These are phyloP conservation scores for Eristalis arbustorum DNA, from an alignment of 2,888 invertebrate genomes.

Conservation along the genomic window DNA sequence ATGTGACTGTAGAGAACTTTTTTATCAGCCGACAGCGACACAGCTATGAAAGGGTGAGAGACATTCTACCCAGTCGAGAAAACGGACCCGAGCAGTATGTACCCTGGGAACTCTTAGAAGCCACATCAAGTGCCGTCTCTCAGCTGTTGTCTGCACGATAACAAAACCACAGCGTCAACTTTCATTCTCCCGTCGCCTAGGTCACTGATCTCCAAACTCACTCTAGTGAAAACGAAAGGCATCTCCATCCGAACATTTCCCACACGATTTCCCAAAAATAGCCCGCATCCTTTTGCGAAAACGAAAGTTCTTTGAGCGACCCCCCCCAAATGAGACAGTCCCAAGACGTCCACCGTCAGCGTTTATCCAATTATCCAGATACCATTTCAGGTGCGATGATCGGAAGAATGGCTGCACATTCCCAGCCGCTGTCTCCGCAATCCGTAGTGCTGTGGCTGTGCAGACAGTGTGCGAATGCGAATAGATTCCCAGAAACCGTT, in stretches of 20 bases:
- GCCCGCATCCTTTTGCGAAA: conserved; percentile 42
- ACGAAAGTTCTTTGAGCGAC: conserved; percentile 17
- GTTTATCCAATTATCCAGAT: conserved; percentile 50
- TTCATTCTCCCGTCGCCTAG: neutral
- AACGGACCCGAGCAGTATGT: too few relatives aligned
- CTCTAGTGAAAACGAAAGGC: conserved; percentile 16
- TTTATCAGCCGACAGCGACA: too few relatives aligned
- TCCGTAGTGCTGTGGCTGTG: neutral
- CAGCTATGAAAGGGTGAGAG: too few relatives aligned
- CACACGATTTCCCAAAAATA: conserved; percentile 7
- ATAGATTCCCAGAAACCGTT: neutral
- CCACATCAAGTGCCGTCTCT: too few relatives aligned
- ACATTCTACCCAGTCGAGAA: too few relatives aligned
- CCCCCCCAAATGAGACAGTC: conserved; percentile 3
- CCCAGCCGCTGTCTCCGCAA: neutral
- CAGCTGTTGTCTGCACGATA: too few relatives aligned
- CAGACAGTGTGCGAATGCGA: neutral
- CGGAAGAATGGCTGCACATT: conserved; percentile 33
- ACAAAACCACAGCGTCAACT: too few relatives aligned
- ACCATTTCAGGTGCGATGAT: conserved; percentile 54
- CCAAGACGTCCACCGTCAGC: conserved; percentile 23
- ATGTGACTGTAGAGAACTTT: too few relatives aligned
- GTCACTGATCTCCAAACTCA: neutral
- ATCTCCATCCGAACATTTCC: neutral
- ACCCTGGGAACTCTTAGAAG: too few relatives aligned